A percentile compares a stretch with the other conserved stretches of the same genome.
Evolutionary conservation across 2,113 vertebrate genomes (phyloP).

Genomic region (Peromyscus californicus): DNA sequence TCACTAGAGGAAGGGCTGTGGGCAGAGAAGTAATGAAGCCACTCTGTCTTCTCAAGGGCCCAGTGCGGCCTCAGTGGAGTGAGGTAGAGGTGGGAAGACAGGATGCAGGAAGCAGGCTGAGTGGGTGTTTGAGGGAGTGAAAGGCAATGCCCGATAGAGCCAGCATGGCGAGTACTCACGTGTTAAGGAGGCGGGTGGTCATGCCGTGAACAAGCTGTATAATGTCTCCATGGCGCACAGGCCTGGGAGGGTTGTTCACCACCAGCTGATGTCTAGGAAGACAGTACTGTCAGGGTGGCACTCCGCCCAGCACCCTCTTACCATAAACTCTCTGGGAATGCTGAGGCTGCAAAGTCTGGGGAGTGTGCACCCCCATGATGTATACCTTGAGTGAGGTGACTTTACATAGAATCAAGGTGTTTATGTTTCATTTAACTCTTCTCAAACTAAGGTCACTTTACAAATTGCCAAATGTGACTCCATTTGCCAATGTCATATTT

Average conservation of each 20-base stretch:
- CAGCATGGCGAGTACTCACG: conserved; percentile 87
- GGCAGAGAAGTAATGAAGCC: rapidly evolving
- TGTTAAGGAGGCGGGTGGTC: conserved; percentile 96
- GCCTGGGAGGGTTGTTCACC: conserved; percentile 92
- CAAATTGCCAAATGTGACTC: rapidly evolving
- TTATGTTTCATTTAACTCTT: rapidly evolving
- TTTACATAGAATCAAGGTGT: not conserved
- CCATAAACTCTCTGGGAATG: rapidly evolving
- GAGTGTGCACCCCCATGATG: rapidly evolving
- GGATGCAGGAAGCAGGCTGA: rapidly evolving
- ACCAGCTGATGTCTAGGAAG: conserved; percentile 92
- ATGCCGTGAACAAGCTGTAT: conserved; percentile 97
- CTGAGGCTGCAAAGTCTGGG: rapidly evolving
- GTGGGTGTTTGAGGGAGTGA: not conserved
- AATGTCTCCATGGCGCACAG: conserved; percentile 93
- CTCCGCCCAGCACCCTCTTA: rapidly evolving
- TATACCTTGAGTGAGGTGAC: rapidly evolving
- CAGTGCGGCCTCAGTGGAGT: rapidly evolving
- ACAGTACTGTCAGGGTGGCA: not conserved
- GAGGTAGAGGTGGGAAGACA: not conserved
- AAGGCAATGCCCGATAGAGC: no score
- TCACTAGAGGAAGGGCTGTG: not conserved
- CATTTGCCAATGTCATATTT: rapidly evolving
- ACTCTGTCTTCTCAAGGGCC: not conserved
- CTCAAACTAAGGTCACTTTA: not conserved